Conservation (phyloP, 2,888 invertebrate species). For the Bedellia somnulentella region DNA sequence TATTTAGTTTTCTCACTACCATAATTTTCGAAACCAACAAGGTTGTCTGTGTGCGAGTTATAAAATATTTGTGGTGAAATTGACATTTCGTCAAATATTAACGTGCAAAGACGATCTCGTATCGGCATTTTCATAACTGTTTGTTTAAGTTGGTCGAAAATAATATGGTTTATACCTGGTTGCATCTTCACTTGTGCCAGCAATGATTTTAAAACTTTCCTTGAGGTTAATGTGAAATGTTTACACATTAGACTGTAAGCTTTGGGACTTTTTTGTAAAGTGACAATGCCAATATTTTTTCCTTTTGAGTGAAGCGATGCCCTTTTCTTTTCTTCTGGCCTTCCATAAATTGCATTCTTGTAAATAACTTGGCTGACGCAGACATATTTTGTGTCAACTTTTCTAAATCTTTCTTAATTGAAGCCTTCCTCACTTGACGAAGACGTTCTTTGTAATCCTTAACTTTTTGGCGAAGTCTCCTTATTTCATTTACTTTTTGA, state of each 20-base stretch:
- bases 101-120: conserved; percentile 4
- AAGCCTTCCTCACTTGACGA: too few relatives aligned
- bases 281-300: background rate
- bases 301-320: background rate
- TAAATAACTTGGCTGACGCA: background rate
- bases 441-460: too few relatives aligned
- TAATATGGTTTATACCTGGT: background rate
- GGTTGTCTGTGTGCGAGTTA: conserved; percentile 6
- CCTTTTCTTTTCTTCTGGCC: background rate
- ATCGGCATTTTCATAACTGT: background rate
- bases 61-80: conserved; percentile 9
- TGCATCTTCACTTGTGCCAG: background rate
- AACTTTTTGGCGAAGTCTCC: too few relatives aligned
- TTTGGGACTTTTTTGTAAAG: background rate
- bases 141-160: background rate
- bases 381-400: background rate
- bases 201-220: background rate
- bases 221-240: too few relatives aligned
- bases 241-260: too few relatives aligned
- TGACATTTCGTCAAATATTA: conserved; percentile 13
- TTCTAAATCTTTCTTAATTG: too few relatives aligned
- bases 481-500: too few relatives aligned
- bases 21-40: conserved; percentile 10
- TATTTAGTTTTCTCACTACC: background rate
- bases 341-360: background rate